These are phyloP conservation scores for Tiliacea aurago DNA, from an alignment of 2,888 invertebrate genomes.

Conservation along the genomic window DNA sequence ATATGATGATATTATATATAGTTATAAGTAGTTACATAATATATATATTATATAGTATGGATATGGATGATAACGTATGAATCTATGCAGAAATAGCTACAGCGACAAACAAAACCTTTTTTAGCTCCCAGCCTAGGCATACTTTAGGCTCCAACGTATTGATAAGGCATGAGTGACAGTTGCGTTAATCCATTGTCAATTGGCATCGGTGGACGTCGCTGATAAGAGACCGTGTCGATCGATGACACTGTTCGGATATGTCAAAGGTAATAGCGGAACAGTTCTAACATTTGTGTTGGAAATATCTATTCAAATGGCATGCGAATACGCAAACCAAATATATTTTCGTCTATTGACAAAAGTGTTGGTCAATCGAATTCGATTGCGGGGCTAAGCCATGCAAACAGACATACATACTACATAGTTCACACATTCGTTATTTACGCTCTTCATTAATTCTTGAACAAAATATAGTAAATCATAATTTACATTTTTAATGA, in stretches of 20 bases:
- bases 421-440: neutral
- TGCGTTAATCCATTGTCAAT: slow-evolving; percentile 38
- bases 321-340: slow-evolving; percentile 3
- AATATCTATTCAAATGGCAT: slow-evolving; percentile 3
- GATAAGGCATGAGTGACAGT: slow-evolving; percentile 15
- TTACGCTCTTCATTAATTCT: neutral
- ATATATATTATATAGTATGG: too few species aligned
- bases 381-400: neutral
- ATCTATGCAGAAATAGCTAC: neutral
- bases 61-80: too few species aligned
- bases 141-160: neutral
- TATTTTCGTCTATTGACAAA: neutral
- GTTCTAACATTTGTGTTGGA: neutral
- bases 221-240: slow-evolving; percentile 29
- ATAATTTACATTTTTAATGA: too few species aligned
- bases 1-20: too few species aligned
- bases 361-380: slow-evolving; percentile 1
- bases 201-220: slow-evolving; percentile 9
- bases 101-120: slow-evolving; percentile 1
- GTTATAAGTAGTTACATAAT: too few species aligned
- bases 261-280: slow-evolving; percentile 15
- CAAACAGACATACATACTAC: neutral
- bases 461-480: too few species aligned
- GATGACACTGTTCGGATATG: slow-evolving; percentile 14
- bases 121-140: neutral